Conservation (phyloP, 2,888 invertebrate species). For the Rhyacophila evoluta region DNA sequence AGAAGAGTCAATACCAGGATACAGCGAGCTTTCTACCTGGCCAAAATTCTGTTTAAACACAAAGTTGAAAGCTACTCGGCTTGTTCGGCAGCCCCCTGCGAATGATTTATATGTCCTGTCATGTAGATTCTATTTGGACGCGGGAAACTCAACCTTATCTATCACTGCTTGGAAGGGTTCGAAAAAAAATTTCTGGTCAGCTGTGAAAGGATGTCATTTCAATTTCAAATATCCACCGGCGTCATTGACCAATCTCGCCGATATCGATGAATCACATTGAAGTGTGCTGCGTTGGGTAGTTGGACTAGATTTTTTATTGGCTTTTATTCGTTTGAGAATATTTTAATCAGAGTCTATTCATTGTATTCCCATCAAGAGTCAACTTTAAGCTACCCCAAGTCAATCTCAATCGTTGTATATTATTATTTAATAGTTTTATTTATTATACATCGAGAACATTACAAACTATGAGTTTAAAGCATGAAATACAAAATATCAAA, state of each 20-base stretch:
- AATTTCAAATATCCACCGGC: slow-evolving; percentile 38
- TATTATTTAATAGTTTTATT: too few relatives aligned
- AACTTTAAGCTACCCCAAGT: too few relatives aligned
- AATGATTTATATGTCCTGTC: slow-evolving; percentile 51
- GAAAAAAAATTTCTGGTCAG: slow-evolving; percentile 40
- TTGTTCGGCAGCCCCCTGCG: slow-evolving; percentile 32
- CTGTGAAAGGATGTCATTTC: slow-evolving; percentile 36
- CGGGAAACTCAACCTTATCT: slow-evolving; percentile 33
- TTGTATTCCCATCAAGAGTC: too few relatives aligned
- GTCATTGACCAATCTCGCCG: slow-evolving; percentile 26
- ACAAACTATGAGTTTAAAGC: too few relatives aligned
- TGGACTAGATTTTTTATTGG: too few relatives aligned
- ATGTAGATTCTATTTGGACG: slow-evolving; percentile 48
- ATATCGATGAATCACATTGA: slow-evolving; percentile 36
- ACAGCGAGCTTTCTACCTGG: slow-evolving; percentile 18
- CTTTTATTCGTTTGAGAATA: too few relatives aligned
- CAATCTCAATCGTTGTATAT: too few relatives aligned
- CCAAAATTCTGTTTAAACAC: slow-evolving; percentile 31
- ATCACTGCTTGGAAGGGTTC: slow-evolving; percentile 9
- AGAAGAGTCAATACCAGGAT: slow-evolving; percentile 7
- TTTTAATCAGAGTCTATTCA: too few relatives aligned
- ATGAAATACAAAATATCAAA: too few relatives aligned
- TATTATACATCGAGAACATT: too few relatives aligned
- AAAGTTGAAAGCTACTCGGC: slow-evolving; percentile 41
- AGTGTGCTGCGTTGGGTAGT: neutral